Evolutionary conservation across 2,797 vertebrate species (phyloP), one percentile per base, ranked within the genome.

Genomic region (Astyanax mexicanus): DNA sequence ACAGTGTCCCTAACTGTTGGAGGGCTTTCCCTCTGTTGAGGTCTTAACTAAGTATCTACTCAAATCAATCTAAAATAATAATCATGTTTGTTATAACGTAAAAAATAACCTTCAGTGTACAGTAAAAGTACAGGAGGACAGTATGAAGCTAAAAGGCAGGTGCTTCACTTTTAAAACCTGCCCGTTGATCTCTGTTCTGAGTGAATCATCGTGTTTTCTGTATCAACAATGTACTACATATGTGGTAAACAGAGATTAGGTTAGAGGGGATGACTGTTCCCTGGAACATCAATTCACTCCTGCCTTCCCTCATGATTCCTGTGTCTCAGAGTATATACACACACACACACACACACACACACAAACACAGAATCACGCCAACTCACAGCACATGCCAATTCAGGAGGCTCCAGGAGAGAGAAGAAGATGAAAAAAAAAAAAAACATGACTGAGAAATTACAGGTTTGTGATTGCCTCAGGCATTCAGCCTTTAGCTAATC

Each of bases 401-500:
- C 42, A 69, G 25, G n/a, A 47, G 44, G 35, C 49, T 66, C 15
- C 74, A 51, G 62, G 8, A 40, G 27, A 44, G 21, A 52, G 68
- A 68, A 45, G 62, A 68, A n/a, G n/a, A n/a, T n/a, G n/a, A n/a
- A n/a, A n/a, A n/a, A n/a, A n/a, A n/a, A n/a, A n/a, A 69, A 25
- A 70, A 42, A 74, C 70, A 35, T 69, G 49, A 40, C 66, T 72
- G 55, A 42, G 51, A 72, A 78, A 81, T 77, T 70, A 74, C 62
- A 79, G 68, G 49, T 81, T 80, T 81, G 38, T 52, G 21, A 29
- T 69, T 58, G 76, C 75, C 68, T 72, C 52, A 44, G 83, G 83
- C 69, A 77, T 75, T 78, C 64, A 83, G 65, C 75, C 74, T 17
- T 1, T 13, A 77, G 67, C 62, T 85, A 84, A 85, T 84, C 69